These are phyloP conservation scores for Oxygymnocypris stewartii DNA, from an alignment of 2,113 vertebrate genomes.

Conservation along the genomic window DNA sequence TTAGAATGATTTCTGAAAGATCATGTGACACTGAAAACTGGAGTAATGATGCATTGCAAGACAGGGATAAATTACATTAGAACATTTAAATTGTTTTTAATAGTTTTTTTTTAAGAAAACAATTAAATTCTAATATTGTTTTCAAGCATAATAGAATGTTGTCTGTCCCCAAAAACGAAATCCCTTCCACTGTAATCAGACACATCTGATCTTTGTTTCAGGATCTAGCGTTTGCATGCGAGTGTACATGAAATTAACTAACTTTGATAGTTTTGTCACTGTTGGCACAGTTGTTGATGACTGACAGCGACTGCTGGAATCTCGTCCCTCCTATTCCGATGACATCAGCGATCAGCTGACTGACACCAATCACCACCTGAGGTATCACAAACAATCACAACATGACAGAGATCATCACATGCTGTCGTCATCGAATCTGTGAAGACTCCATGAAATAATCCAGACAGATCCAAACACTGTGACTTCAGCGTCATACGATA, in stretches of 20 bases:
- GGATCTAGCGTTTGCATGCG: not conserved
- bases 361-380: slow-evolving; percentile 97
- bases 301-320: slow-evolving; percentile 97
- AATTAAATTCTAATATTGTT: too few relatives aligned
- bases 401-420: not conserved
- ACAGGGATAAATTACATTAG: too few relatives aligned
- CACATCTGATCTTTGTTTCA: not conserved
- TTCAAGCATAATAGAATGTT: too few relatives aligned
- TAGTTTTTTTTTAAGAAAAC: too few relatives aligned
- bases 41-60: too few relatives aligned
- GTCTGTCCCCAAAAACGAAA: not conserved
- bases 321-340: slow-evolving; percentile 96
- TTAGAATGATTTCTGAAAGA: too few relatives aligned
- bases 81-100: too few relatives aligned
- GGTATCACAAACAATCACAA: not conserved
- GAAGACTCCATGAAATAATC: not conserved
- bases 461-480: not conserved
- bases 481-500: not conserved
- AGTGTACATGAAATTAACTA: slow-evolving; percentile 12
- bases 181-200: not conserved
- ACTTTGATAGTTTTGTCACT: slow-evolving; percentile 95
- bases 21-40: too few relatives aligned
- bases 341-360: slow-evolving; percentile 96
- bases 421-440: not conserved
- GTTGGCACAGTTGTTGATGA: slow-evolving; percentile 99